A percentile compares a stretch with the other conserved stretches of the same genome.
Conservation (phyloP, 2,888 invertebrate genomes). For the Heliconius sara region DNA sequence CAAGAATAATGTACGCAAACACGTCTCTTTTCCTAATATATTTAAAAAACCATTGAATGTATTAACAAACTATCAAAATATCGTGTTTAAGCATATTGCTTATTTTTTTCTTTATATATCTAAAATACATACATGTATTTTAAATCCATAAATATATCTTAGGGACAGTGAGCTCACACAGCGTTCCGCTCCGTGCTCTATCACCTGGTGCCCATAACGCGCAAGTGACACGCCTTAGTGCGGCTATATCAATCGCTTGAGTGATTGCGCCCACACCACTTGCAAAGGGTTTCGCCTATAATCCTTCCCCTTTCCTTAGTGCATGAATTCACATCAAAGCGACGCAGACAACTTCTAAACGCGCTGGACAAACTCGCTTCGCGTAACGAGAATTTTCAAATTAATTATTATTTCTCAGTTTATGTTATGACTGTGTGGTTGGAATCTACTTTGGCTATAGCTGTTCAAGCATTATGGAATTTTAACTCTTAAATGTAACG, state of each 20-base stretch:
- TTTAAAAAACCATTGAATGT: too few relatives aligned
- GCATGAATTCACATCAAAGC: constrained; percentile 75
- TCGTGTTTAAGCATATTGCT: too few relatives aligned
- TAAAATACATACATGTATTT: background rate
- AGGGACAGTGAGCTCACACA: background rate
- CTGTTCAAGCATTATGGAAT: background rate
- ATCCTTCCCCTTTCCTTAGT: constrained; percentile 61
- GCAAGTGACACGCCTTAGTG: constrained; percentile 42
- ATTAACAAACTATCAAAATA: too few relatives aligned
- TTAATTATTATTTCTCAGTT: constrained; percentile 45
- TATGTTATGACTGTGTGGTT: constrained; percentile 18
- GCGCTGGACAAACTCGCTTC: constrained; percentile 45
- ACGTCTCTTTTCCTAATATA: too few relatives aligned
- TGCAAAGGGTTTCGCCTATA: constrained; percentile 69
- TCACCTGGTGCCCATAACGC: constrained; percentile 11
- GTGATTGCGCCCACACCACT: constrained; percentile 67
- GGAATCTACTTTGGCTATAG: constrained; percentile 1
- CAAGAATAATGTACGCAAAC: too few relatives aligned
- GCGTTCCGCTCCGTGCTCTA: background rate
- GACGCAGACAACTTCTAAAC: constrained; percentile 67
- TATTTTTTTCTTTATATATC: background rate
- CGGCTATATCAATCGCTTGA: constrained; percentile 59
- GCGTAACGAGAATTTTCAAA: constrained; percentile 50
- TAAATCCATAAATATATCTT: background rate
- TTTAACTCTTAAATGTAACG: background rate